Conservation (phyloP, 2,113 vertebrate species). For the Ctenodactylus gundi region DNA sequence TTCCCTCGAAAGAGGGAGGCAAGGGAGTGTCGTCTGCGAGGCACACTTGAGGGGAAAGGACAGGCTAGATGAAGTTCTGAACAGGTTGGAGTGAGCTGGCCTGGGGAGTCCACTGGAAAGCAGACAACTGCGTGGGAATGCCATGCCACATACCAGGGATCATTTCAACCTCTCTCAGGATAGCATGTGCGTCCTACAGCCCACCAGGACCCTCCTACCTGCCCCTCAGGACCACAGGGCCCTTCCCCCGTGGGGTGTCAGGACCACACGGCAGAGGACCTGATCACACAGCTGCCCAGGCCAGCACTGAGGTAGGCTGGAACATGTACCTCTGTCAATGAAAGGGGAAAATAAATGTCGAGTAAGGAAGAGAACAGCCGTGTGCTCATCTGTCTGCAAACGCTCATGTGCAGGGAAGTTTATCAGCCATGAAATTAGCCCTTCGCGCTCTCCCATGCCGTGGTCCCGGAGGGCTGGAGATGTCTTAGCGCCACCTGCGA, state of each 20-base stretch:
- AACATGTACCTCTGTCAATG: constrained; percentile 65
- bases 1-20: no score
- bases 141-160: no score
- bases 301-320: not conserved
- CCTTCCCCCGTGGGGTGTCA: not conserved
- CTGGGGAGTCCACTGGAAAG: not conserved
- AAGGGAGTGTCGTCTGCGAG: not conserved
- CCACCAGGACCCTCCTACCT: accelerated
- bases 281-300: accelerated
- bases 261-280: not conserved
- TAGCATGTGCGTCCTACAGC: accelerated
- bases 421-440: constrained; percentile 86
- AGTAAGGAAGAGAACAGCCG: not conserved
- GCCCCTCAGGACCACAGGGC: no score
- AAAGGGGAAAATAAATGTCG: constrained; percentile 58
- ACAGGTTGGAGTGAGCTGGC: accelerated
- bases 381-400: constrained; percentile 81
- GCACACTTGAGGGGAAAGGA: not conserved
- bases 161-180: not conserved
- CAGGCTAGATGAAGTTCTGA: not conserved
- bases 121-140: accelerated
- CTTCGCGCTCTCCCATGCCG: constrained; percentile 79
- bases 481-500: constrained; percentile 22
- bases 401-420: constrained; percentile 78
- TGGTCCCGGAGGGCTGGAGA: constrained; percentile 47